phyloP scores from a whole-genome alignment of 2,888 invertebrate species.

The Phaonia tiefii region DNA sequence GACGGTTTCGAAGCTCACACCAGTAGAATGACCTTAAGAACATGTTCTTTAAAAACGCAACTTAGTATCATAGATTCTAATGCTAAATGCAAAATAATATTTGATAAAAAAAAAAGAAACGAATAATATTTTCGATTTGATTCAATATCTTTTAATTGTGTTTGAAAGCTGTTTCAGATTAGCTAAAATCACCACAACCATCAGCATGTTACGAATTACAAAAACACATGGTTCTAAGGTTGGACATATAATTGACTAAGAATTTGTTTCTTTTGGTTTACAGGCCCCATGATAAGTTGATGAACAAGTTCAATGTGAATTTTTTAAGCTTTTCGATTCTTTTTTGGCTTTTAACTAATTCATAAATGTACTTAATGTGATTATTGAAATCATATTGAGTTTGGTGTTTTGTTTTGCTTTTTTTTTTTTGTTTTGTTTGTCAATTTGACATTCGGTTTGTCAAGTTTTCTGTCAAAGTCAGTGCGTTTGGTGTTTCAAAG shows the following conservation, averaged over 20 bases:
- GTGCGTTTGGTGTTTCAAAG: slow-evolving; percentile 15
- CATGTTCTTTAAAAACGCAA: not conserved
- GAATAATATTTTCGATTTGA: slow-evolving; percentile 3
- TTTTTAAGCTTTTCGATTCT: not conserved
- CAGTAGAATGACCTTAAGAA: slow-evolving; percentile 31
- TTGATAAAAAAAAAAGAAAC: not conserved
- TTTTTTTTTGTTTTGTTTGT: slow-evolving; percentile 10
- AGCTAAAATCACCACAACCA: slow-evolving; percentile 11
- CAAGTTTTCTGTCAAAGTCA: slow-evolving; percentile 40
- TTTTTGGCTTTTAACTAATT: not conserved
- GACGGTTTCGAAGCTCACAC: slow-evolving; percentile 1
- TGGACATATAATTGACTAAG: not conserved
- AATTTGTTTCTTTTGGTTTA: not conserved
- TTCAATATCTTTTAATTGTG: slow-evolving; percentile 62
- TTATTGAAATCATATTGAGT: slow-evolving; percentile 10
- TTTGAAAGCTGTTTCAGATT: slow-evolving; percentile 66
- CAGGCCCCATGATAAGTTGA: not conserved
- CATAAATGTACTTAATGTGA: slow-evolving; percentile 9
- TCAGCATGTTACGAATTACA: no score
- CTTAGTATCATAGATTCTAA: slow-evolving; percentile 2
- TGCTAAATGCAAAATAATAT: not conserved
- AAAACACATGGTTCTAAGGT: no score
- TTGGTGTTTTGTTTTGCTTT: slow-evolving; percentile 7
- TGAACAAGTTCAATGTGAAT: slow-evolving; percentile 36
- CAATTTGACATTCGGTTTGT: slow-evolving; percentile 35